Evolutionary conservation across 1,140 invertebrate genomes (phyloP), one percentile per base, ranked within the genome.

Genomic region (Leptopilina boulardi): DNA sequence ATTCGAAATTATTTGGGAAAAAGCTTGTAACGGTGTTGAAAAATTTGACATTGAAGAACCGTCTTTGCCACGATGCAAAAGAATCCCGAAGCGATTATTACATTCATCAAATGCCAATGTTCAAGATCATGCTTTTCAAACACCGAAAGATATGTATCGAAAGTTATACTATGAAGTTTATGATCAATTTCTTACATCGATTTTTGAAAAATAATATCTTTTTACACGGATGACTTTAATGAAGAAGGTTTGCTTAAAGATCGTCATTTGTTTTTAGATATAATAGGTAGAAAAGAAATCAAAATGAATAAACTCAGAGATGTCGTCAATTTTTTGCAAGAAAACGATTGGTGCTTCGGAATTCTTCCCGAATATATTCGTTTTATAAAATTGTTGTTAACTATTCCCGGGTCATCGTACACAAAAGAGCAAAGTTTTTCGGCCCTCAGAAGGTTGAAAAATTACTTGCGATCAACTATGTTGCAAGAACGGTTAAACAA

Each of bases 101-200:
- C 4, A 56, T 56, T 21, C 51, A 56, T 18, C 15, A 54, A 54
- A 19, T n/a, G 47, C 3, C 47, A 54, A 13, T 54, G 3, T 6
- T n/a, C 70, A 66, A 73, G 71, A 73, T 13, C 26, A 21, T 38
- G 59, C 42, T 59, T 73, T 73, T 13, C 19, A 21, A 73, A 30
- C 26, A 41, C 21, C 70, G 38, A 30, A 71, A 75, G 70, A 66
- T 75, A 70, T 74, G n/a, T 78, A 51, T 30, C 71, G 74, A 21
- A 76, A 76, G 41, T 71, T 70, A 23, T 76, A 76, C 19, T 76
- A 9, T 59, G 71, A 77, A 73, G 26, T 73, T 72, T 76, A 56
- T 30, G 51, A 76, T 51, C 70, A 77, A 51, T 34, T 70, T 42
- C 23, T 77, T 5, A 23, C 34, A 18, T 75, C 77, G 70, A 76